These are phyloP conservation scores for Crambe crambe DNA, from an alignment of 37 sponge, comb jelly and placozoan genomes.

Conservation along the genomic window DNA sequence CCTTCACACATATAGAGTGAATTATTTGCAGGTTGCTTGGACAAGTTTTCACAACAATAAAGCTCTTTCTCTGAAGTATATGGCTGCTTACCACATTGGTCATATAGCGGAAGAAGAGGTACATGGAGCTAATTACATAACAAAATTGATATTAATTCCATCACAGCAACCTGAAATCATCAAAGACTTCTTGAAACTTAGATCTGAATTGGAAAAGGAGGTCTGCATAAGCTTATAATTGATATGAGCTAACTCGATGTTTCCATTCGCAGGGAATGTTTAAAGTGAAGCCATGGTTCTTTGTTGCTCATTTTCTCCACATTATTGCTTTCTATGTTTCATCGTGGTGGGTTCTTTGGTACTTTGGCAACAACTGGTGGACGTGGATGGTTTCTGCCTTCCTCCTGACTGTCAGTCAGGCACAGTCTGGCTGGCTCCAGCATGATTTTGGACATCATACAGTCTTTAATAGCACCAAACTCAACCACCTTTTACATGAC, in stretches of 20 bases:
- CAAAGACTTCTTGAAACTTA: slow-evolving; percentile 56
- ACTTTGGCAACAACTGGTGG: slow-evolving; percentile 60
- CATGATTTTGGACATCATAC: slow-evolving; percentile 85
- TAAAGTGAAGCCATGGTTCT: slow-evolving; percentile 55
- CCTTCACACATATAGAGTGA: no score
- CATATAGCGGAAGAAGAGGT: slow-evolving; percentile 47
- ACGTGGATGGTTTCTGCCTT: slow-evolving; percentile 51
- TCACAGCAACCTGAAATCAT: slow-evolving; percentile 38
- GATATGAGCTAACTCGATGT: not conserved
- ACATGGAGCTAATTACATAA: slow-evolving; percentile 5
- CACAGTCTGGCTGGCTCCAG: slow-evolving; percentile 88
- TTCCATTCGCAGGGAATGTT: slow-evolving; percentile 57
- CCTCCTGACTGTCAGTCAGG: slow-evolving; percentile 45
- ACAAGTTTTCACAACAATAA: slow-evolving; percentile 78
- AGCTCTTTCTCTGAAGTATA: slow-evolving; percentile 46
- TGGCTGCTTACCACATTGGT: slow-evolving; percentile 62
- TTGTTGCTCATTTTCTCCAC: slow-evolving; percentile 44
- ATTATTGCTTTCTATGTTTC: slow-evolving; percentile 45
- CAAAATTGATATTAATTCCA: not conserved
- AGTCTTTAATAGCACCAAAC: slow-evolving; percentile 64
- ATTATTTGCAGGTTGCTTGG: slow-evolving; percentile 69
- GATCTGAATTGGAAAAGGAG: slow-evolving; percentile 36
- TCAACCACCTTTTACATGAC: slow-evolving; percentile 65
- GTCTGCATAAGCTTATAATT: not conserved
- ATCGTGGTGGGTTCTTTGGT: slow-evolving; percentile 51